Conservation (phyloP, 2,113 vertebrate species). For the Anolis sagrei region DNA sequence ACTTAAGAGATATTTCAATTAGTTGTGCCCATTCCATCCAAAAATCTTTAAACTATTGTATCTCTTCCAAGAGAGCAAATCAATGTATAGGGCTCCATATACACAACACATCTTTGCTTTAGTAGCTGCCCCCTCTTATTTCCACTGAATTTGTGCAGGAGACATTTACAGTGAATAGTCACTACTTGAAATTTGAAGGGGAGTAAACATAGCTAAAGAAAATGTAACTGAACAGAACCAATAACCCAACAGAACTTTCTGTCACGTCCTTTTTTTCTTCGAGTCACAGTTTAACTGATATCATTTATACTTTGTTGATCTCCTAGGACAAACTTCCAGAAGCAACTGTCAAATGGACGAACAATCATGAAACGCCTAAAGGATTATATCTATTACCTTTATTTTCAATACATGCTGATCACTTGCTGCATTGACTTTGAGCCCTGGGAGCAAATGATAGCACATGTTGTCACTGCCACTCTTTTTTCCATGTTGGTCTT, state of each 20-base stretch:
- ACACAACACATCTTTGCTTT: no score
- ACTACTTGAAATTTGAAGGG: no score
- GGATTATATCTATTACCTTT: constrained; percentile 19
- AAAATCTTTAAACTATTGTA: no score
- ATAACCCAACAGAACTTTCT: neutral
- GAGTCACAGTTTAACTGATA: neutral
- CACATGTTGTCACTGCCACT: neutral
- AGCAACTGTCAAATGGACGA: neutral
- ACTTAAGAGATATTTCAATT: no score
- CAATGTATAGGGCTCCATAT: no score
- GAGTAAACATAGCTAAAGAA: neutral
- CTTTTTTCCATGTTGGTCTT: neutral
- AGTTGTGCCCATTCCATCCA: no score
- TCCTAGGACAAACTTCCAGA: constrained; percentile 25
- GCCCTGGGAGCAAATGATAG: neutral
- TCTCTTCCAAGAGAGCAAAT: no score
- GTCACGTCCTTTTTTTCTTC: no score
- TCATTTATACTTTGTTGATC: neutral
- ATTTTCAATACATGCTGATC: constrained; percentile 1
- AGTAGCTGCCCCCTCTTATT: no score
- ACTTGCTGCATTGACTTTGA: neutral
- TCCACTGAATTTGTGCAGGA: no score
- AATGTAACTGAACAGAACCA: neutral
- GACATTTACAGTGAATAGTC: no score
- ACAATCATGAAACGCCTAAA: neutral